A percentile compares a stretch with the other conserved stretches of the same genome.
Evolutionary conservation across 2,888 invertebrate species (phyloP).

Genomic region (Plagodis dolabraria): DNA sequence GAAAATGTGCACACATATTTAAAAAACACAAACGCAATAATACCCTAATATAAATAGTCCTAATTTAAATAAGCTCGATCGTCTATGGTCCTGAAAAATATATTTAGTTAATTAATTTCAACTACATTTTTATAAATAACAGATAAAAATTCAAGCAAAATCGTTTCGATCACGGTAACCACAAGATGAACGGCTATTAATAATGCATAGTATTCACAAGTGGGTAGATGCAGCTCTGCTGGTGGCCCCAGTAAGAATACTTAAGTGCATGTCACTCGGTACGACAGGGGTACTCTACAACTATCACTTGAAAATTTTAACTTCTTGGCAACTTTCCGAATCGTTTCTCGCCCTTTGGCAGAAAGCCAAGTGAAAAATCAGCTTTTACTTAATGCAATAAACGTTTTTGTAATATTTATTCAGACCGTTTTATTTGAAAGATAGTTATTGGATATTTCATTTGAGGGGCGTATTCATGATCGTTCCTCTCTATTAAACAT

Average conservation of each 20-base stretch:
- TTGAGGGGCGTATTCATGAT: not conserved
- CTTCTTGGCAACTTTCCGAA: constrained; percentile 51
- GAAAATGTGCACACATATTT: too few relatives aligned
- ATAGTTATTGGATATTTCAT: constrained; percentile 17
- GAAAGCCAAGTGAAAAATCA: constrained; percentile 49
- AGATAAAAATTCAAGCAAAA: not conserved
- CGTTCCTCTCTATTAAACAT: not conserved
- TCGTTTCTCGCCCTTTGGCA: constrained; percentile 51
- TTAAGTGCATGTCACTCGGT: constrained; percentile 45
- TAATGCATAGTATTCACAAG: constrained; percentile 31
- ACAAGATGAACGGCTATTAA: constrained; percentile 26
- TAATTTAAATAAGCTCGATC: too few relatives aligned
- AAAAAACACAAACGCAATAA: too few relatives aligned
- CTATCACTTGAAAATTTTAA: constrained; percentile 46
- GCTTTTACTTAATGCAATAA: constrained; percentile 52
- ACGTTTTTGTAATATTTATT: constrained; percentile 28
- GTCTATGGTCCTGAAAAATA: too few relatives aligned
- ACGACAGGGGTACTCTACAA: constrained; percentile 29
- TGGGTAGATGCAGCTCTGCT: constrained; percentile 15
- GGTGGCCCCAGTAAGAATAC: constrained; percentile 34
- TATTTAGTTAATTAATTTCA: too few relatives aligned
- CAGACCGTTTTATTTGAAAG: constrained; percentile 16
- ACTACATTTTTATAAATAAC: not conserved
- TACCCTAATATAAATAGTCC: too few relatives aligned
- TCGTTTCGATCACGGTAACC: not conserved